Conservation (phyloP, 2,113 vertebrate species). For the Salvelinus namaycush region DNA sequence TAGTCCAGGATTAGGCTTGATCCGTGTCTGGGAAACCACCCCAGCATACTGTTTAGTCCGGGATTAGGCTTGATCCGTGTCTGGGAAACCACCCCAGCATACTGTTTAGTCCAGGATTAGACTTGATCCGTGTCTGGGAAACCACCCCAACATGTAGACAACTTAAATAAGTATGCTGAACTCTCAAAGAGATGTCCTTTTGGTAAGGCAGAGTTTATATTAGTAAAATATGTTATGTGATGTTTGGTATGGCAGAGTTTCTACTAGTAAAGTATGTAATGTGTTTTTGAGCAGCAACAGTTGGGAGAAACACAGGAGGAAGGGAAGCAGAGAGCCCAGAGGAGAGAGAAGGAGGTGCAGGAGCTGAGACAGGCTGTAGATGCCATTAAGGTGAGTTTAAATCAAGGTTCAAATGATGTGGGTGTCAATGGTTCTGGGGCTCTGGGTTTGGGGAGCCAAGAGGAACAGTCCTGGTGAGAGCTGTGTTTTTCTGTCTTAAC, state of each 20-base stretch:
- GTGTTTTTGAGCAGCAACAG: slow-evolving; percentile 31
- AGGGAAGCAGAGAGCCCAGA: background rate
- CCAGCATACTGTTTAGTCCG: too few relatives aligned
- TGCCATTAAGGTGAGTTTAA: slow-evolving; percentile 37
- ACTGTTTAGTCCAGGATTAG: too few relatives aligned
- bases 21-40: too few relatives aligned
- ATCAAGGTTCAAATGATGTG: too few relatives aligned
- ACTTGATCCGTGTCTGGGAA: too few relatives aligned
- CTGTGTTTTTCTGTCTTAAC: background rate
- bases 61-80: too few relatives aligned
- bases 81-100: too few relatives aligned
- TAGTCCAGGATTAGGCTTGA: too few relatives aligned
- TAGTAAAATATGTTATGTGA: background rate
- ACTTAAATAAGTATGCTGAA: too few relatives aligned
- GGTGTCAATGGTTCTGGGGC: too few relatives aligned
- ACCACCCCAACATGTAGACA: too few relatives aligned
- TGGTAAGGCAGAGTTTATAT: background rate
- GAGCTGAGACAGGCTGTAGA: slow-evolving; percentile 26
- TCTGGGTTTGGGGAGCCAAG: background rate
- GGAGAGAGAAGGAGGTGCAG: slow-evolving; percentile 9
- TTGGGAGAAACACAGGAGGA: slow-evolving; percentile 5
- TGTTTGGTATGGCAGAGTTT: background rate
- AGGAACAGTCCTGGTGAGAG: background rate
- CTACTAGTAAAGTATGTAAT: background rate
- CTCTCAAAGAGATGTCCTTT: too few relatives aligned